Base-by-base conservation (phyloP, 1,140 invertebrate genomes). In the Idris sp. region DNA sequence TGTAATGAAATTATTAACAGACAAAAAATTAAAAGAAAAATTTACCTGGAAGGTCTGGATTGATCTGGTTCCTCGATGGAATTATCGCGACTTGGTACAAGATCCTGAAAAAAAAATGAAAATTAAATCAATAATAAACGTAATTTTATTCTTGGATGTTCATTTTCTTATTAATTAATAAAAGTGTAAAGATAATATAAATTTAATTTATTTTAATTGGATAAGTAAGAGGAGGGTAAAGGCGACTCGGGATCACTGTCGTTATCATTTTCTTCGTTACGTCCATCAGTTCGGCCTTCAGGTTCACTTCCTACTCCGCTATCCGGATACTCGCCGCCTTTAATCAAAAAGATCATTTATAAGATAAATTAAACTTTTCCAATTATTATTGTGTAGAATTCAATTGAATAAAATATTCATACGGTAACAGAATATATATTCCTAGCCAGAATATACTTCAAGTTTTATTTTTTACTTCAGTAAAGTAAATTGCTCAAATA, bases 291-390 rank as follows among this genome's bases (percentile, higher is more conserved):
- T 80, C 82, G 81, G 46, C 86, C 78, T 79, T 92, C 91, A 59
- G 89, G 87, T 77, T 94, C 92, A 74, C 90, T 92, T 31, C 89
- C 88, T 9, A 90, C 86, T 49, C 90, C 91, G 81, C 90, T 93
- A 71, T 93, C 92, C 15, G 90, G 89, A 82, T 90, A 91, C 51
- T 93, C 91, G 40, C 84, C 90, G 31, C 80, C 86, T 87, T 2
- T 22, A 6, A 2, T 15, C 4, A 41, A 54, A 61, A 51, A 33
- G 1, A 31, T 31, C 28, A 0, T 44, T 49, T n/a, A n/a, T n/a
- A n/a, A n/a, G n/a, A n/a, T n/a, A n/a, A n/a, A n/a, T n/a, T n/a
- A n/a, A n/a, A n/a, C n/a, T n/a, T n/a, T n/a, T n/a, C n/a, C n/a
- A n/a, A n/a, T n/a, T n/a, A n/a, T n/a, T n/a, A n/a, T n/a, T n/a